Evolutionary conservation across 2,888 invertebrate genomes (phyloP), one percentile per base, ranked within the genome.

Genomic region (Salpingus planirostris): DNA sequence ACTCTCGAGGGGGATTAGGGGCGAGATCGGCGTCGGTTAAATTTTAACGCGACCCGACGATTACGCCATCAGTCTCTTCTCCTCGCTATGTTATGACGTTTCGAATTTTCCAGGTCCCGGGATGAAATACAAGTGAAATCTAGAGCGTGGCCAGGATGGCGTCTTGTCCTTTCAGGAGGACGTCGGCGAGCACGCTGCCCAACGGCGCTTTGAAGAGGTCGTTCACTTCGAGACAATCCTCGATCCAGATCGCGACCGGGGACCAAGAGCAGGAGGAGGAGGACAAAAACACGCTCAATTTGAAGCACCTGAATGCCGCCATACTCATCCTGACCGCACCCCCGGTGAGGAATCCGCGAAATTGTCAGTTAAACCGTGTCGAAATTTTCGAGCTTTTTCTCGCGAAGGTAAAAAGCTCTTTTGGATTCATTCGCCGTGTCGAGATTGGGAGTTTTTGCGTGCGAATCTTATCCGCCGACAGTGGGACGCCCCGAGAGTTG

Each of bases 241-340:
- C 79, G 1, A 62, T 80, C 29, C 79, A 79, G 49, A 68, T 79
- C 23, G 64, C 72, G 7, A 46, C 52, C 30, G 40, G 43, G 10
- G 70, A 72, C 1, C 71, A 73, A 31, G n/a, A n/a, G n/a, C 76
- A 77, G 25, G 51, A 51, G 10, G 78, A 78, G 29, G 74, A 76
- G 34, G 78, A 78, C 13, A 70, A 69, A 43, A 76, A 75, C 53
- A 78, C 80, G 1, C 67, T 84, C 41, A 83, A 82, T 46, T 62
- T 88, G 59, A 85, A 82, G 61, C 80, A 86, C 58, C 68, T 89
- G 49, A 83, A 82, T 55, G 80, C 84, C 54, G 88, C 88, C 21
- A 76, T 89, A 46, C 77, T 82, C 52, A 70, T 86, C 39, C 68
- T 89, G 43, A 88, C 87, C 15, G 80, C 84, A 24, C 88, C 88